phyloP scores from a whole-genome alignment of 37 sponge, comb jelly and placozoan genomes.

The Ephydatia muelleri region DNA sequence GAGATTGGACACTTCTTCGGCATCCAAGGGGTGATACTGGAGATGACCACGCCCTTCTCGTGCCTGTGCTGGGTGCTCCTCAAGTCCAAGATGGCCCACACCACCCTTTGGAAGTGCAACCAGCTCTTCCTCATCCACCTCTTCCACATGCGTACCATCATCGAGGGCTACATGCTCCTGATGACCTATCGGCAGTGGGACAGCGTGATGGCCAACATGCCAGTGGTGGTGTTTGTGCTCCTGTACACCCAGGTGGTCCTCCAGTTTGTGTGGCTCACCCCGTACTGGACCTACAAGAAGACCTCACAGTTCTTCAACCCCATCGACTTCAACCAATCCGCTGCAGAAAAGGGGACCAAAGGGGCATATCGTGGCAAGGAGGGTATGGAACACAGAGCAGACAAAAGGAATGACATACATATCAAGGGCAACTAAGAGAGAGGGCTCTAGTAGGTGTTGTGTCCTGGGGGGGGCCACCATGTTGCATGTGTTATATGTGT shows the following conservation, averaged over 20 bases:
- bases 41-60: slow-evolving; percentile 68
- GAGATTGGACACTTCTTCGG: slow-evolving; percentile 46
- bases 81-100: slow-evolving; percentile 37
- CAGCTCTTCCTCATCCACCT: slow-evolving; percentile 62
- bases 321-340: slow-evolving; percentile 71
- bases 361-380: background rate
- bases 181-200: slow-evolving; percentile 41
- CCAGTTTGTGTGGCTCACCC: slow-evolving; percentile 52
- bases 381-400: background rate
- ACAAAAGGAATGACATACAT: background rate
- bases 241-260: slow-evolving; percentile 22
- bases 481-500: no score
- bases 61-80: slow-evolving; percentile 63
- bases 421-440: background rate
- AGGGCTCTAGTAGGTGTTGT: no score
- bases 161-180: slow-evolving; percentile 34
- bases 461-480: no score
- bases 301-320: slow-evolving; percentile 62
- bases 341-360: background rate
- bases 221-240: slow-evolving; percentile 9
- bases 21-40: slow-evolving; percentile 45
- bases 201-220: slow-evolving; percentile 24
- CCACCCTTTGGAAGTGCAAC: slow-evolving; percentile 38
- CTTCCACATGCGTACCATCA: slow-evolving; percentile 56
- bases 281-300: slow-evolving; percentile 78